Conservation (phyloP, 2,797 vertebrate genomes). For the Oryzias sinensis region DNA sequence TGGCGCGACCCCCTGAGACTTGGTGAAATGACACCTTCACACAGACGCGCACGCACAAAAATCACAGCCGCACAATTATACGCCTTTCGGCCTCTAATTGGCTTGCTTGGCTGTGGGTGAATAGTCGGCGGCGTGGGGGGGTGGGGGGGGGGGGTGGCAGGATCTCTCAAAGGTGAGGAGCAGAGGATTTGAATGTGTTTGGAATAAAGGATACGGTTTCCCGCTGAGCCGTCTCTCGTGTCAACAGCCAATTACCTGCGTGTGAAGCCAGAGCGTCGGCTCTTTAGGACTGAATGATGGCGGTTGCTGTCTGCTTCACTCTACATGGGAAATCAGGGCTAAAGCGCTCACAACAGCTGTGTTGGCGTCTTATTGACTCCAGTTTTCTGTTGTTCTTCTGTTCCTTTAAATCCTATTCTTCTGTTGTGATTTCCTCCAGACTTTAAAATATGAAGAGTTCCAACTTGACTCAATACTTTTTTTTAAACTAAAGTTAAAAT, state of each 20-base stretch:
- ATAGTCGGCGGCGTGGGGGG: conserved; percentile 46
- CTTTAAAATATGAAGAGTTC: no score
- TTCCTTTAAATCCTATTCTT: conserved; percentile 19
- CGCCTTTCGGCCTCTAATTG: conserved; percentile 69
- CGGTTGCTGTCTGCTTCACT: conserved; percentile 46
- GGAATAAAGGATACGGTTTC: conserved; percentile 55
- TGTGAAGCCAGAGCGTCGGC: conserved; percentile 44
- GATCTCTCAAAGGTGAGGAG: conserved; percentile 51
- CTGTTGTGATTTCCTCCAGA: conserved; percentile 11
- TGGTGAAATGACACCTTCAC: conserved; percentile 66
- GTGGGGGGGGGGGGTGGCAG: conserved; percentile 48
- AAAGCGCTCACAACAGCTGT: conserved; percentile 36
- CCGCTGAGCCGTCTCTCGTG: conserved; percentile 51
- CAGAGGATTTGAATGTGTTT: conserved; percentile 22
- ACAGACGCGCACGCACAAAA: conserved; percentile 23
- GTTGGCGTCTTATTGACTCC: conserved; percentile 21
- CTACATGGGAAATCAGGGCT: conserved; percentile 23
- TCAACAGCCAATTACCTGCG: conserved; percentile 74
- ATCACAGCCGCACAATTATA: conserved; percentile 51
- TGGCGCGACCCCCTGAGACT: conserved; percentile 66
- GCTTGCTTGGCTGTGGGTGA: conserved; percentile 62
- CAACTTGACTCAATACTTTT: no score
- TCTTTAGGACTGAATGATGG: conserved; percentile 52
- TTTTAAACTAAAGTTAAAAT: no score
- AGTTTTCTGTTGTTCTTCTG: conserved; percentile 15